Conservation (phyloP, 2,888 invertebrate genomes). For the Xiphydria camelus region DNA sequence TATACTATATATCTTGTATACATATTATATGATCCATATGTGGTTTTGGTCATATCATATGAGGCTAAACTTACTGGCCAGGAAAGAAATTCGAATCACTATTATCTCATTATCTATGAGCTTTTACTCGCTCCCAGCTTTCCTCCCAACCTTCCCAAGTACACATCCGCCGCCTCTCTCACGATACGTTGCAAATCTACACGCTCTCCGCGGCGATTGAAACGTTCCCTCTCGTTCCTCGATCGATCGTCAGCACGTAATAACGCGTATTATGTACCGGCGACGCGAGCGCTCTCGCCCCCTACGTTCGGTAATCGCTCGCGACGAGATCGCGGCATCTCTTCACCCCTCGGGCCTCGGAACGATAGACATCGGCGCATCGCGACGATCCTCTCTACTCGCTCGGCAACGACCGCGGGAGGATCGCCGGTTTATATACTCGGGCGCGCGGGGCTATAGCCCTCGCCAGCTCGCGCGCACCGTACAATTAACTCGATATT, state of each 20-base stretch:
- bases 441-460: background rate
- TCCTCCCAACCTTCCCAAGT: background rate
- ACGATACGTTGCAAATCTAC: background rate
- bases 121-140: too few species aligned
- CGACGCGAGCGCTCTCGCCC: constrained; percentile 25
- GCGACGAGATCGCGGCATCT: background rate
- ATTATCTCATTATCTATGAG: too few species aligned
- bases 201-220: too few species aligned
- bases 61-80: too few species aligned
- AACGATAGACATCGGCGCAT: background rate
- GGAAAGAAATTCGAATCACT: too few species aligned
- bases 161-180: constrained; percentile 4
- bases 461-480: constrained; percentile 18
- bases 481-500: constrained; percentile 44
- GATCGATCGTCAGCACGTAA: constrained; percentile 32
- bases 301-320: background rate
- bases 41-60: too few species aligned
- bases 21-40: too few species aligned
- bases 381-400: constrained; percentile 25
- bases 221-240: constrained; percentile 35
- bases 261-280: constrained; percentile 41
- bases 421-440: background rate
- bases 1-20: too few species aligned
- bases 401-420: background rate
- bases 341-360: constrained; percentile 1